phyloP scores from a whole-genome alignment of 1,140 invertebrate species.

The Drosophila prosaltans region DNA sequence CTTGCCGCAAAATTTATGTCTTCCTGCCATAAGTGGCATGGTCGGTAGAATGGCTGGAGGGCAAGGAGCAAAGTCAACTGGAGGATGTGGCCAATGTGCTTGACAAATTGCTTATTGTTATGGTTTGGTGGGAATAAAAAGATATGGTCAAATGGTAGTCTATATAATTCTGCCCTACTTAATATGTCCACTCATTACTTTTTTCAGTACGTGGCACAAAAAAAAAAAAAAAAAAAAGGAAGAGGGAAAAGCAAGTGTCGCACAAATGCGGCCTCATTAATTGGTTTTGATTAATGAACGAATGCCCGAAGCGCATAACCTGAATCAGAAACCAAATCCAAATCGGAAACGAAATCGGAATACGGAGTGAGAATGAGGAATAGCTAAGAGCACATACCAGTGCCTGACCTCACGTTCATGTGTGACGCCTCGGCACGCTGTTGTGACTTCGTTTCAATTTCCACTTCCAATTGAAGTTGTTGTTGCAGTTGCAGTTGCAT shows the following conservation, averaged over 20 bases:
- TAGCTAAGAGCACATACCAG: not conserved
- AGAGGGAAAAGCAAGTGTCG: slow-evolving; percentile 73
- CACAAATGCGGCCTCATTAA: slow-evolving; percentile 79
- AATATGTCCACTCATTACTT: slow-evolving; percentile 73
- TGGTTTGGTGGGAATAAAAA: slow-evolving; percentile 35
- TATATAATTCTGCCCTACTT: slow-evolving; percentile 57
- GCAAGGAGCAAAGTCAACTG: slow-evolving; percentile 36
- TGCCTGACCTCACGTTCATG: slow-evolving; percentile 69
- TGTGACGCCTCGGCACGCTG: slow-evolving; percentile 25
- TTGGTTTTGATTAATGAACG: slow-evolving; percentile 81
- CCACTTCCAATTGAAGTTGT: slow-evolving; percentile 61
- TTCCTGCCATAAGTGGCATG: slow-evolving; percentile 75
- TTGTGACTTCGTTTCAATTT: slow-evolving; percentile 59
- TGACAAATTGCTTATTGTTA: slow-evolving; percentile 82
- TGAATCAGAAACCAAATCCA: slow-evolving; percentile 4
- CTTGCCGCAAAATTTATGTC: slow-evolving; percentile 77
- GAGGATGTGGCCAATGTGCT: slow-evolving; percentile 76
- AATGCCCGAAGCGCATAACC: not conserved
- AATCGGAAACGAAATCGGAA: too few relatives aligned
- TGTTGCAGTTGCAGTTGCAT: slow-evolving; percentile 59
- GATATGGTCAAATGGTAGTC: slow-evolving; percentile 35
- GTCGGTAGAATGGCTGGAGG: slow-evolving; percentile 39
- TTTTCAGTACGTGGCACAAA: slow-evolving; percentile 55
- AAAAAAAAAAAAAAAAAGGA: slow-evolving; percentile 43
- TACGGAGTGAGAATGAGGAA: not conserved